phyloP scores from a whole-genome alignment of 1,140 invertebrate species.

The Apis cerana region DNA sequence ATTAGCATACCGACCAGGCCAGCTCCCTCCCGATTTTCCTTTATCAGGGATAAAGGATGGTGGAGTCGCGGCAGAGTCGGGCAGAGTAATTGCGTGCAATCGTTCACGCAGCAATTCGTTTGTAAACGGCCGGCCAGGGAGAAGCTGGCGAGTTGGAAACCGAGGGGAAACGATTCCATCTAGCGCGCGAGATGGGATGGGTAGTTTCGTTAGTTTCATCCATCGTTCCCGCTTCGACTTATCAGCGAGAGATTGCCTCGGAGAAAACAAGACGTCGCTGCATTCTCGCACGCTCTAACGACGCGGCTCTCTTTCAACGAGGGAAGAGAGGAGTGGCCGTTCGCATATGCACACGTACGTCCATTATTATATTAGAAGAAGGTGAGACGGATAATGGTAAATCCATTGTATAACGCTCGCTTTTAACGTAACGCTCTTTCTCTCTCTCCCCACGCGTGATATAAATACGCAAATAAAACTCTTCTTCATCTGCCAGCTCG shows the following conservation, averaged over 20 bases:
- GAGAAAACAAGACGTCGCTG: slow-evolving; percentile 57
- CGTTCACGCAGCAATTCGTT: slow-evolving; percentile 34
- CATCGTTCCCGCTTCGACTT: slow-evolving; percentile 39
- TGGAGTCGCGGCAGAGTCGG: background rate
- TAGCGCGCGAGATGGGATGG: background rate
- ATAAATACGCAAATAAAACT: slow-evolving; percentile 19
- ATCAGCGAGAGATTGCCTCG: slow-evolving; percentile 64
- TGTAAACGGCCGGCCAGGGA: background rate
- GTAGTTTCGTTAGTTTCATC: slow-evolving; percentile 6
- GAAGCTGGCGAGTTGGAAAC: no score
- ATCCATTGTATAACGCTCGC: slow-evolving; percentile 54
- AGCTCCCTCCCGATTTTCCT: background rate
- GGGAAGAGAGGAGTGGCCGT: slow-evolving; percentile 10
- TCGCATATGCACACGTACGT: slow-evolving; percentile 31
- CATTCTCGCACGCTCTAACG: slow-evolving; percentile 68
- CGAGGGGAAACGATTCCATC: slow-evolving; percentile 3
- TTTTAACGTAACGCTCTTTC: background rate
- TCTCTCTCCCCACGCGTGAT: background rate
- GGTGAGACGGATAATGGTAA: slow-evolving; percentile 61
- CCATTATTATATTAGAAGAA: slow-evolving; percentile 61
- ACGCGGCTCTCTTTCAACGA: slow-evolving; percentile 50
- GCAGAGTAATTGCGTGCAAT: slow-evolving; percentile 41
- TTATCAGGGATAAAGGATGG: slow-evolving; percentile 8
- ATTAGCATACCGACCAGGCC: slow-evolving; percentile 20
- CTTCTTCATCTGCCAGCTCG: slow-evolving; percentile 19